phyloP scores from a whole-genome alignment of 1,140 invertebrate species.

The Drosophila pseudoananassae region DNA sequence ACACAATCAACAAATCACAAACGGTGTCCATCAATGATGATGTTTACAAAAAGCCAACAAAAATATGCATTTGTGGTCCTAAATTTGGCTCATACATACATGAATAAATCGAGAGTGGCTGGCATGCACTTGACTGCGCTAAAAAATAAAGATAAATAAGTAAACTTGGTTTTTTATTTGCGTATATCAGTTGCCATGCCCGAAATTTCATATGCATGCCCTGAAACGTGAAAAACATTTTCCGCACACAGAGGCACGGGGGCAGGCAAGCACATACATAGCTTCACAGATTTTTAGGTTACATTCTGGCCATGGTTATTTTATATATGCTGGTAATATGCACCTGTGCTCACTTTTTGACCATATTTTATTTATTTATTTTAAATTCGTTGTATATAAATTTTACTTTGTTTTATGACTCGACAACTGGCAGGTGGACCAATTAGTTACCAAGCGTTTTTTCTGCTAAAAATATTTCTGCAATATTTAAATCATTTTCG shows the following conservation, averaged over 20 bases:
- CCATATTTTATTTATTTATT: constrained; percentile 47
- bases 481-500: constrained; percentile 53
- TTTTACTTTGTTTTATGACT: constrained; percentile 48
- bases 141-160: constrained; percentile 37
- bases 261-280: no score
- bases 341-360: constrained; percentile 51
- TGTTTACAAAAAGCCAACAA: constrained; percentile 32
- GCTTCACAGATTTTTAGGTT: constrained; percentile 24
- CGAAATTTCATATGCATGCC: constrained; percentile 15
- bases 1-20: constrained; percentile 77
- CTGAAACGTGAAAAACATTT: constrained; percentile 19
- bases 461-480: constrained; percentile 29
- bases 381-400: constrained; percentile 38
- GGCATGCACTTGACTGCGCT: constrained; percentile 29
- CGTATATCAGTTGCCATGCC: constrained; percentile 11
- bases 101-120: constrained; percentile 28
- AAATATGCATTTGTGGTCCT: constrained; percentile 10
- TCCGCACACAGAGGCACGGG: constrained; percentile 11
- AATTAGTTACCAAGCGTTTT: constrained; percentile 61
- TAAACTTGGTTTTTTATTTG: constrained; percentile 17
- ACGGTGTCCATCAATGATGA: constrained; percentile 61
- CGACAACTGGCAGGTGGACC: constrained; percentile 59
- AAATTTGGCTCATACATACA: constrained; percentile 19
- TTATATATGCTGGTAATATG: constrained; percentile 30
- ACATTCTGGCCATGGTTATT: constrained; percentile 27